Conservation (phyloP, 1,140 invertebrate genomes). For the Oedothorax gibbosus region DNA sequence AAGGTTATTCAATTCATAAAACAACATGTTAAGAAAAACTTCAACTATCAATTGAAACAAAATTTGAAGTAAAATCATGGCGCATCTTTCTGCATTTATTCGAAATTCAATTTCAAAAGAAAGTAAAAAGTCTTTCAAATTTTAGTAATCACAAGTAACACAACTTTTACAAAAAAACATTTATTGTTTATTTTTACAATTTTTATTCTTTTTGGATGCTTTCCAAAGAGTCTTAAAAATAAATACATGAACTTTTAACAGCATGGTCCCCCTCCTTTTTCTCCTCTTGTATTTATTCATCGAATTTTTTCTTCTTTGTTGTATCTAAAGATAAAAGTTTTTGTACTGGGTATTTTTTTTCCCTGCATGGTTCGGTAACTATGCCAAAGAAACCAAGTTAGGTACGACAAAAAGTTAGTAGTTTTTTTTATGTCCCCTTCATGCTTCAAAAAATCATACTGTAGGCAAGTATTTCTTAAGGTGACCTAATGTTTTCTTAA, state of each 20-base stretch:
- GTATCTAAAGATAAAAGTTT: constrained; percentile 32
- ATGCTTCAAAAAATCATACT: no score
- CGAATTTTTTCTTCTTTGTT: constrained; percentile 35
- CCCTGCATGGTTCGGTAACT: no score
- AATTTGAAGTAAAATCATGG: not conserved
- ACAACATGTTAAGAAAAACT: no score
- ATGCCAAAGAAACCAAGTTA: no score
- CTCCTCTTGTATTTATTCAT: constrained; percentile 15
- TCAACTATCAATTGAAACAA: no score
- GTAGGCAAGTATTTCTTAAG: no score
- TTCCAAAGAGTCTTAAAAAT: not conserved
- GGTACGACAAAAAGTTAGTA: constrained; percentile 7
- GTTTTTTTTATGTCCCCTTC: not conserved
- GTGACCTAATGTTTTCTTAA: no score
- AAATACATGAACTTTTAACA: not conserved
- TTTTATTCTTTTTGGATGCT: not conserved
- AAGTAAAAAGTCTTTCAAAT: constrained; percentile 18
- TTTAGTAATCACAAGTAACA: constrained; percentile 46
- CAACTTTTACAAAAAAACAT: constrained; percentile 29
- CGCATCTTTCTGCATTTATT: constrained; percentile 42
- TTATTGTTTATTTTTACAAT: constrained; percentile 5
- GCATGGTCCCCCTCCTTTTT: not conserved
- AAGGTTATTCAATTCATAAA: no score
- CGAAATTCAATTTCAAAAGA: constrained; percentile 41
- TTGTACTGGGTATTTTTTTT: not conserved